Percentiles rank a stretch among this genome's conserved stretches.
phyloP scores from a whole-genome alignment of 2,797 vertebrate species.

The Clarias platycephalus region DNA sequence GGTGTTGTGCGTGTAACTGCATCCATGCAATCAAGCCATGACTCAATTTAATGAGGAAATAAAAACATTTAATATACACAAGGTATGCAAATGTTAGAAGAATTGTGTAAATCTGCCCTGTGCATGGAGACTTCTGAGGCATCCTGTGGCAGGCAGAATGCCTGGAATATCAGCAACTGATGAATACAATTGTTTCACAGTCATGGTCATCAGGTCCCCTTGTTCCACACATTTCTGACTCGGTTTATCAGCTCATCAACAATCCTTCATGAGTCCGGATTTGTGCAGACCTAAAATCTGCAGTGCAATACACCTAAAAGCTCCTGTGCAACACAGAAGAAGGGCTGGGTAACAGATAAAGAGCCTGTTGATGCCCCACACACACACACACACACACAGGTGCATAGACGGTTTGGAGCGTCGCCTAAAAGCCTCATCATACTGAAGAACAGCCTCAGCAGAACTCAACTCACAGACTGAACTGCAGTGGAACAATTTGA shows the following conservation, averaged over 20 bases:
- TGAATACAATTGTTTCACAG: neutral
- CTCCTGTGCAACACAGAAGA: neutral
- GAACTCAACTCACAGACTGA: conserved; percentile 13
- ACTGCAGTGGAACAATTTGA: neutral
- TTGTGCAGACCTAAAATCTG: neutral
- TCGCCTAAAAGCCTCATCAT: conserved; percentile 18
- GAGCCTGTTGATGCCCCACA: conserved; percentile 55
- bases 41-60: too few species aligned
- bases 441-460: neutral
- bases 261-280: neutral
- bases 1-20: too few species aligned
- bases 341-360: conserved; percentile 8
- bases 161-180: neutral
- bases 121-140: too few species aligned
- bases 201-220: neutral
- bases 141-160: neutral
- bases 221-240: neutral
- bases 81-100: too few species aligned
- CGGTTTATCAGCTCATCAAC: neutral
- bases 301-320: neutral
- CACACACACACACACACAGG: conserved; percentile 22
- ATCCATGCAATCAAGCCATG: too few species aligned
- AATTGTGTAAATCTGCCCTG: too few species aligned
- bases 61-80: too few species aligned
- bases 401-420: conserved; percentile 35